Base-by-base conservation (phyloP, 1,140 invertebrate genomes). In the Sesamia nonagrioides region DNA sequence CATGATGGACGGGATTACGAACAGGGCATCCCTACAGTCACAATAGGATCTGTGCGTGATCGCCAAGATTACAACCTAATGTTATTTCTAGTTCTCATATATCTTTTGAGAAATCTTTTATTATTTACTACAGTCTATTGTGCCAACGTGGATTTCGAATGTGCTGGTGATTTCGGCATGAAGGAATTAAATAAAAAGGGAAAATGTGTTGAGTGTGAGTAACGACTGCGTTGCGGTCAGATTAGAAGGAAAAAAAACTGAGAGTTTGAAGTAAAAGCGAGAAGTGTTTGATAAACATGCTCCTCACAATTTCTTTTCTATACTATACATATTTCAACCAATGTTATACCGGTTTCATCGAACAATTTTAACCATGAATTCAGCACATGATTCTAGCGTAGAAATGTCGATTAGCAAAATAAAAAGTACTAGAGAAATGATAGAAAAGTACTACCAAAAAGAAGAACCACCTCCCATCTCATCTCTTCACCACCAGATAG, bases 1-100 rank as follows among this genome's bases (percentile, higher is more conserved):
- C 75, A 54, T 77, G 75, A 77, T 35, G 48, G n/a, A 60, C 72
- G 21, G 56, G 52, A 27, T 61, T 60, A 63, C 13, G 33, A n/a
- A 13, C 7, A n/a, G 33, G n/a, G 33, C 60, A 17, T 15, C 60
- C 60, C 7, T n/a, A 40, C 37, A 40, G 37, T 7, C 37, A 63
- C 60, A 63, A 63, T 63, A 63, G 60, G 33, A 63, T n/a, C 35
- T n/a, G 60, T 63, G 37, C 37, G 61, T 63, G 61, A 63, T 63
- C 61, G 37, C 61, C 11, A 11, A 63, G 33, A 63, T 63, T 63
- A 63, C 61, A 63, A 63, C 61, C 61, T 42, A 63, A 63, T 42
- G 37, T 21, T 63, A 63, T 63, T 63, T 63, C 42, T 63, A 63
- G 40, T 63, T 63, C 37, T 63, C 61, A 42, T 63, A 42, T 35